These are phyloP conservation scores for Coregonus ussuriensis DNA, from an alignment of 2,797 vertebrate genomes.

Conservation along the genomic window DNA sequence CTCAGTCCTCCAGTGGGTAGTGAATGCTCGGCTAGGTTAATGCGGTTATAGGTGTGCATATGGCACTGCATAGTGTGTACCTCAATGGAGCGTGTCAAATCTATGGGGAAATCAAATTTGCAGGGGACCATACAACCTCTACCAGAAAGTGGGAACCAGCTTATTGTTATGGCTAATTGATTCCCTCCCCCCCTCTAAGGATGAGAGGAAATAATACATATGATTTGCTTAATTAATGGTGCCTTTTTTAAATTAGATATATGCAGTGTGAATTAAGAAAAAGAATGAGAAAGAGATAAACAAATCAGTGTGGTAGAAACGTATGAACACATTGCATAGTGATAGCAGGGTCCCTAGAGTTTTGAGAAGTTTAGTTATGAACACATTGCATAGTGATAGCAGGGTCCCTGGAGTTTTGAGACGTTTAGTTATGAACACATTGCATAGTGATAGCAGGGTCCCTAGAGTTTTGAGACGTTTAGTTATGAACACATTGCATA, in stretches of 20 bases:
- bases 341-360: no score
- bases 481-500: no score
- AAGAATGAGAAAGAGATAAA: not conserved
- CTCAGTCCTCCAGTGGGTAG: constrained; percentile 54
- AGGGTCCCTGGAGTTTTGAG: no score
- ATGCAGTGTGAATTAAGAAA: not conserved
- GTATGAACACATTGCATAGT: not conserved
- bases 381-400: no score
- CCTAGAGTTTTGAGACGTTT: no score
- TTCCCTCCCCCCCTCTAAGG: constrained; percentile 23
- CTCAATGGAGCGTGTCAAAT: constrained; percentile 40
- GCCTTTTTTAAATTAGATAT: not conserved
- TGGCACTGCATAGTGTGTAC: constrained; percentile 25
- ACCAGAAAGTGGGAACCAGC: constrained; percentile 36
- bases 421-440: no score
- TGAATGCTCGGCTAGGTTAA: constrained; percentile 59
- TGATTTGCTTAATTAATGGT: not conserved
- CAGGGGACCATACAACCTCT: constrained; percentile 32
- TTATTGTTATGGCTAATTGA: constrained; percentile 57
- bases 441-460: no score
- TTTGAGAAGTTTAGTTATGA: no score
- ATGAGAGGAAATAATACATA: constrained; percentile 27
- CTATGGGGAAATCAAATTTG: constrained; percentile 63
- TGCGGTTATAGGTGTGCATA: constrained; percentile 56
- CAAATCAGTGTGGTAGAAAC: not conserved